phyloP scores from a whole-genome alignment of 2,888 invertebrate genomes.

The Caenorhabditis auriculariae region DNA sequence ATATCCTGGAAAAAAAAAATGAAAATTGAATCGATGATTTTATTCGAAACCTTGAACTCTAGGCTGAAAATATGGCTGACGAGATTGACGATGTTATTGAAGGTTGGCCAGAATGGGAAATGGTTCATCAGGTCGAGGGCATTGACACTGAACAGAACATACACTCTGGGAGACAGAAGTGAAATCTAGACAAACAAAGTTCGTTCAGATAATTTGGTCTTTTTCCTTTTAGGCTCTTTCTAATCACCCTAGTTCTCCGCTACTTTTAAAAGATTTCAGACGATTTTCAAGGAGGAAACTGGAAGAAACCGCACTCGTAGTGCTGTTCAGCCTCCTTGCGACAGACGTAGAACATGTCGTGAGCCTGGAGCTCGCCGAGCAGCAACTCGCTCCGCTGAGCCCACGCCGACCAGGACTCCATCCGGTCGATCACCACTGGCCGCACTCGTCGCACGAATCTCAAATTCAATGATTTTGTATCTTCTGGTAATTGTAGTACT shows the following conservation, averaged over 20 bases:
- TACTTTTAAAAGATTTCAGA: background rate
- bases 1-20: slow-evolving; percentile 44
- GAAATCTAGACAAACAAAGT: no score
- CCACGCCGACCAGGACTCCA: slow-evolving; percentile 55
- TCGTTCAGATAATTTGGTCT: no score
- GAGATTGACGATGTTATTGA: slow-evolving; percentile 49
- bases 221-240: background rate
- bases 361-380: slow-evolving; percentile 36
- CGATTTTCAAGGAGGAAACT: background rate
- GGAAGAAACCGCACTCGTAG: slow-evolving; percentile 42
- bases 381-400: slow-evolving; percentile 49
- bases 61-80: slow-evolving; percentile 52
- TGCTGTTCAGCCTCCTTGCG: slow-evolving; percentile 58
- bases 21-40: no score
- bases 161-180: no score
- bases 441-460: slow-evolving; percentile 52
- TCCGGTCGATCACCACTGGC: slow-evolving; percentile 58
- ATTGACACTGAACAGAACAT: slow-evolving; percentile 46
- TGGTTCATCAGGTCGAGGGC: slow-evolving; percentile 59
- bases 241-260: background rate
- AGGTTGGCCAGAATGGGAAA: slow-evolving; percentile 63
- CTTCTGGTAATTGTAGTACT: no score
- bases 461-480: slow-evolving; percentile 14
- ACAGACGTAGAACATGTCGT: slow-evolving; percentile 60
- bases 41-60: slow-evolving; percentile 40